Percentiles rank a stretch among this genome's conserved stretches.
Evolutionary conservation across 2,888 invertebrate species (phyloP).

Genomic region (Metellina segmentata): DNA sequence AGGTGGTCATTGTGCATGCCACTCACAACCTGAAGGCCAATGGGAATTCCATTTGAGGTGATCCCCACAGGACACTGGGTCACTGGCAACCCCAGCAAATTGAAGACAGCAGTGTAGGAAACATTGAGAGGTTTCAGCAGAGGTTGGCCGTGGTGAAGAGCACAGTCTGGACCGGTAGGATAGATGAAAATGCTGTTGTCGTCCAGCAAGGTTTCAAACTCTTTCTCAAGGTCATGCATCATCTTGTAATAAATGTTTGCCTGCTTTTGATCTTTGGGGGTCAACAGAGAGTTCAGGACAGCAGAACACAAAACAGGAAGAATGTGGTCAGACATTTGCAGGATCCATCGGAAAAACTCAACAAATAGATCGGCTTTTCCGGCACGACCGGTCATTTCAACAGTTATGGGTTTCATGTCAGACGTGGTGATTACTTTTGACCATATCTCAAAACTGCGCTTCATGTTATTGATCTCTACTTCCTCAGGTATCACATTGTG

Average conservation of each 20-base stretch:
- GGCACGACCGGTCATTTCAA: conserved; percentile 76
- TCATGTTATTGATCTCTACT: conserved; percentile 82
- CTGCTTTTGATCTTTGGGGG: conserved; percentile 45
- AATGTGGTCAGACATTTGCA: conserved; percentile 90
- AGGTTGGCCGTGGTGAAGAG: conserved; percentile 93
- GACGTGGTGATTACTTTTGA: conserved; percentile 79
- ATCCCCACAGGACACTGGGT: conserved; percentile 91
- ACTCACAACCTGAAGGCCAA: conserved; percentile 87
- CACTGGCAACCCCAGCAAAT: conserved; percentile 92
- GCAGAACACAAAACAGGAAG: conserved; percentile 89
- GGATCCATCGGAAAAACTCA: conserved; percentile 86
- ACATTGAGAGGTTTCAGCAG: conserved; percentile 91
- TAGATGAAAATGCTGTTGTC: conserved; percentile 87
- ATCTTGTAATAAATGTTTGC: conserved; percentile 79
- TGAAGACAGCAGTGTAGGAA: conserved; percentile 92
- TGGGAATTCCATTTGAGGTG: conserved; percentile 87
- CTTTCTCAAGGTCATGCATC: conserved; percentile 85
- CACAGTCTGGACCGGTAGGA: conserved; percentile 93
- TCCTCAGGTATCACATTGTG: conserved; percentile 85
- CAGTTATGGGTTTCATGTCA: conserved; percentile 78
- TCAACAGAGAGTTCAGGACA: conserved; percentile 81
- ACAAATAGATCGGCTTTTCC: conserved; percentile 81
- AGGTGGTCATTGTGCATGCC: conserved; percentile 86
- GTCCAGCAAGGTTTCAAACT: conserved; percentile 86
- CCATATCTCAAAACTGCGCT: conserved; percentile 81